A percentile compares a stretch with the other conserved stretches of the same genome.
Evolutionary conservation across 2,113 vertebrate genomes (phyloP).

Genomic region (Nymphicus hollandicus): DNA sequence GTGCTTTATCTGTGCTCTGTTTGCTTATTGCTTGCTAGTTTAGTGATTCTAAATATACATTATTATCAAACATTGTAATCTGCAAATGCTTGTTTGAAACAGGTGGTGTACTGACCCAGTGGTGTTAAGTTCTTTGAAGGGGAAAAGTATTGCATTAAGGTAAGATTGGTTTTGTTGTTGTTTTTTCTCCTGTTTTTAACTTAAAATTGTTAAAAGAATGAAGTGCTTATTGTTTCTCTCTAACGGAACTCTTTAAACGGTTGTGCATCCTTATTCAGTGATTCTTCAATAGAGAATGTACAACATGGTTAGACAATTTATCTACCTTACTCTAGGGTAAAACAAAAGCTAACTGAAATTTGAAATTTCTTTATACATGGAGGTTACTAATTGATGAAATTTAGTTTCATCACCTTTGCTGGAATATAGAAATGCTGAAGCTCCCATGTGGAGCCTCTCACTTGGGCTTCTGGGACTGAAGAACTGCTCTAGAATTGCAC

Average conservation of each 20-base stretch:
- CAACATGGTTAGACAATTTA: neutral
- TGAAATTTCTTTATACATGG: neutral
- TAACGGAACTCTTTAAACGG: neutral
- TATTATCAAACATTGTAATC: neutral
- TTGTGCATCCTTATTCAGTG: neutral
- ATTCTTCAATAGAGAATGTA: neutral
- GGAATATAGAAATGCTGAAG: neutral
- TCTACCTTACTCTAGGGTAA: neutral
- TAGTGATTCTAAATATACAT: neutral
- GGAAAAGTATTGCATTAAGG: conserved; percentile 80
- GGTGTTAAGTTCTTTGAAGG: conserved; percentile 80
- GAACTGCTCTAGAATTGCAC: neutral
- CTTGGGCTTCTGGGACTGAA: neutral
- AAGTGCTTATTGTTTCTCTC: neutral
- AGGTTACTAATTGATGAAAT: neutral
- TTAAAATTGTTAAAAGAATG: neutral
- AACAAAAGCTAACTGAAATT: neutral
- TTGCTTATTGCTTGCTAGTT: neutral
- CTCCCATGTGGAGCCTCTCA: neutral
- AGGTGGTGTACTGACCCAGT: conserved; percentile 88
- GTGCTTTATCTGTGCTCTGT: neutral
- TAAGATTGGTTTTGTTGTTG: conserved; percentile 35
- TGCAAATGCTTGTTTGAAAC: neutral
- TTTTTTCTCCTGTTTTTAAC: neutral
- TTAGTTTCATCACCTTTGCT: neutral